Evolutionary conservation across 2,888 invertebrate species (phyloP), one percentile per base, ranked within the genome.

Genomic region (Timema podura): DNA sequence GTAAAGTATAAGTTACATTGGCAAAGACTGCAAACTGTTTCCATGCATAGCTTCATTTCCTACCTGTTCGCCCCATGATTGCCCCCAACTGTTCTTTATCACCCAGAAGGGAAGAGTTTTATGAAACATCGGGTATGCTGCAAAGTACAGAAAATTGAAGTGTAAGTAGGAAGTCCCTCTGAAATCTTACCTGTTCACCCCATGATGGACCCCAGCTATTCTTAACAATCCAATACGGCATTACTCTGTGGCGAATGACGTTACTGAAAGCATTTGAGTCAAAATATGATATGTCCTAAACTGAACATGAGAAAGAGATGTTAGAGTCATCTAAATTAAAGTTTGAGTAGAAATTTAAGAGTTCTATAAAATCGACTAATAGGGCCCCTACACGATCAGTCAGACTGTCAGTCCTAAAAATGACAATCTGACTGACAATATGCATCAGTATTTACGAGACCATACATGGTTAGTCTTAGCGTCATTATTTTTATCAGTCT

Each of bases 31-130:
- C n/a, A n/a, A n/a, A n/a, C n/a, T n/a, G n/a, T n/a, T n/a, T n/a
- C n/a, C n/a, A n/a, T n/a, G n/a, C n/a, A n/a, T n/a, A n/a, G 45
- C 5, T 1, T 7, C 16, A 46, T 64, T 45, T 11, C 68, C 77
- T 77, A 85, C 85, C 81, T 85, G 89, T 81, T 96, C 95, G 54
- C 97, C 97, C 96, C 96, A 97, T 45, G 83, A 82, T 49, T 84
- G 80, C 67, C 97, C 96, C 97, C 97, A 98, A 11, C 96, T 96
- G 82, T 97, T 97, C 85, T 97, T 97, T 48, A 97, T 85, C 73
- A 91, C 91, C 97, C 97, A 97, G 80, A 90, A 97, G 0, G 95
- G 95, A 61, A 93, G 80, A 0, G 84, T 85, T 81, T 91, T 92
- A 77, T 94, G 88, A 83, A 94, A 94, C 57, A 90, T 80, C 9